Evolutionary conservation across 2,888 invertebrate genomes (phyloP), one percentile per base, ranked within the genome.

Genomic region (Pyralis farinalis): DNA sequence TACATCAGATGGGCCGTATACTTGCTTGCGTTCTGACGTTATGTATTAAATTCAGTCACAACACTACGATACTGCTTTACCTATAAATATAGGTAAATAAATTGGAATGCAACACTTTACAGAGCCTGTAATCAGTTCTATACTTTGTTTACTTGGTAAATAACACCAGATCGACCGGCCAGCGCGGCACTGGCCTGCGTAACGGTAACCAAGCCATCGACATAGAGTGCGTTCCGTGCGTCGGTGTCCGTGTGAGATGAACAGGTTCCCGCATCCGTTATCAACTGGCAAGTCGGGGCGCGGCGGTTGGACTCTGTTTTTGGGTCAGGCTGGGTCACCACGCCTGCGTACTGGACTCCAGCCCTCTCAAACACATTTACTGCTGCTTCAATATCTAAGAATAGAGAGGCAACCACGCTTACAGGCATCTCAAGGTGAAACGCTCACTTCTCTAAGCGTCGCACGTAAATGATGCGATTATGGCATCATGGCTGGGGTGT

Each of bases 291-390:
- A 64, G 65, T 67, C 65, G 65, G 69, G 77, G 80, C 69, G 77
- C 71, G 77, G 78, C 73, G 70, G 69, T 68, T 76, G 70, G 67
- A 68, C 58, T 72, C 67, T 68, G 79, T 77, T 86, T 86, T 86
- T 87, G 82, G 87, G 87, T 88, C 87, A 85, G 76, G 69, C 71
- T 83, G 68, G 87, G 87, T 88, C 87, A 87, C 70, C 77, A 78
- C 87, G 87, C 87, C 79, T 87, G 87, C 87, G 86, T 81, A 65
- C 58, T 73, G 49, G 52, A 58, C 55, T 63, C 61, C 60, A 63
- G 63, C 71, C 72, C 75, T 63, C 67, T 67, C 56, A 51, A 74
- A 68, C 66, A 64, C 65, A 75, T 73, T 72, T 75, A 71, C 69
- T 65, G 68, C 67, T 72, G 73, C 81, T 81, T 76, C 71, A 63